Conservation (phyloP, 2,888 invertebrate species). For the Rhorus exstirpatorius region DNA sequence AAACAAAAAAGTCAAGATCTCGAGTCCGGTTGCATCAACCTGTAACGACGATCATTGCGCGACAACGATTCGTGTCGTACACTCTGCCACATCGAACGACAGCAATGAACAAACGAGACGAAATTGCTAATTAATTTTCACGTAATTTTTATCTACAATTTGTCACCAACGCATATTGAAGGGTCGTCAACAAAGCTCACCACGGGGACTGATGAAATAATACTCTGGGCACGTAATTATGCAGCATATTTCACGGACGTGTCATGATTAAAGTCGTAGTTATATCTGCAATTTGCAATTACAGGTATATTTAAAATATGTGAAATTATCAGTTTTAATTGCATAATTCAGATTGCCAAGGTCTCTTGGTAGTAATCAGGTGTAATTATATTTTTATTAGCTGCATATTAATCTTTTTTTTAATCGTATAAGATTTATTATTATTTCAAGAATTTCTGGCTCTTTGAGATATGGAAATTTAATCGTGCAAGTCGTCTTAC, state of each 20-base stretch:
- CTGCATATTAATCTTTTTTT: not conserved
- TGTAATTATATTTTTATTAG: not conserved
- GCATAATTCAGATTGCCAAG: constrained; percentile 8
- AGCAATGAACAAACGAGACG: constrained; percentile 56
- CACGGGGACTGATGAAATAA: constrained; percentile 18
- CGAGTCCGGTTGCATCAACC: constrained; percentile 23
- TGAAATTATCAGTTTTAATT: constrained; percentile 10
- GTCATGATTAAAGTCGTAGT: constrained; percentile 44
- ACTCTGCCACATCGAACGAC: constrained; percentile 36
- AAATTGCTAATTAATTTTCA: constrained; percentile 72
- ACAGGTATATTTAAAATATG: constrained; percentile 29
- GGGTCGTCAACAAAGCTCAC: not conserved
- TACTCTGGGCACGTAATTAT: constrained; percentile 21
- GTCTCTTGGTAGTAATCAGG: not conserved
- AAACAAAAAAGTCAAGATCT: constrained; percentile 18
- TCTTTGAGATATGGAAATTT: too few relatives aligned
- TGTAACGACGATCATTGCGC: not conserved
- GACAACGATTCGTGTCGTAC: not conserved
- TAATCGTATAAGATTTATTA: not conserved
- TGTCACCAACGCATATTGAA: constrained; percentile 26
- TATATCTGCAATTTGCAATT: constrained; percentile 53
- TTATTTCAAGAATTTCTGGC: too few relatives aligned
- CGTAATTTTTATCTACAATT: constrained; percentile 68
- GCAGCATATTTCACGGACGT: constrained; percentile 25
- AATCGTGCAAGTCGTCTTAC: too few relatives aligned